Evolutionary conservation across 2,888 invertebrate species (phyloP), one percentile per base, ranked within the genome.

Genomic region (Entomobrya multifasciata): DNA sequence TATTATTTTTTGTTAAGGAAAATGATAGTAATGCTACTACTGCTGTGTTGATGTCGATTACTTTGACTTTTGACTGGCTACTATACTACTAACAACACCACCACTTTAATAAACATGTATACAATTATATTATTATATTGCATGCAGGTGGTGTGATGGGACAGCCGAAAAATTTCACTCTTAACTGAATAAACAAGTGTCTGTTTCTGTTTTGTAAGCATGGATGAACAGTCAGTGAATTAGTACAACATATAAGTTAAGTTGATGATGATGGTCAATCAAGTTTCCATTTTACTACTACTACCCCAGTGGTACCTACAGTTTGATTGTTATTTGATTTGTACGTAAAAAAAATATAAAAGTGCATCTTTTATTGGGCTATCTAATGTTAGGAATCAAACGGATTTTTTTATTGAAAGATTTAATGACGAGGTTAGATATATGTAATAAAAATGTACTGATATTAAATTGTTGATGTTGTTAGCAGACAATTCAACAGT

Each of bases 251-350:
- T n/a, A n/a, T n/a, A n/a, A n/a, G n/a, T n/a, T n/a, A n/a, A n/a
- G 27, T 6, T 8, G n/a, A 62, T 0, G 62, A n/a, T 25, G 55
- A 55, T 62, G 78, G 70, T 78, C 84, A 84, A 85, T 85, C 84
- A 85, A 85, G 84, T 85, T 85, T 76, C 70, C 65, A 65, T 70
- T 78, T 85, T 76, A 77, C 78, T 49, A 83, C 76, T 49, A 47
- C 70, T 70, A 47, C 25, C 70, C 47, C n/a, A n/a, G n/a, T n/a
- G n/a, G n/a, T n/a, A n/a, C n/a, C n/a, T 47, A 70, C 25, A 70
- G 44, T 47, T 15, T 57, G 60, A 36, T 79, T 67, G 52, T 52
- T 70, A 57, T 70, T 36, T 36, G n/a, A 17, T 55, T 67, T 67
- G 62, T 55, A 1, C 3, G n/a, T 47, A 15, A 72, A 57, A 8